Percentiles rank a stretch among this genome's conserved stretches.
Evolutionary conservation across 2,797 vertebrate species (phyloP).

Genomic region (Oryzias sinensis): DNA sequence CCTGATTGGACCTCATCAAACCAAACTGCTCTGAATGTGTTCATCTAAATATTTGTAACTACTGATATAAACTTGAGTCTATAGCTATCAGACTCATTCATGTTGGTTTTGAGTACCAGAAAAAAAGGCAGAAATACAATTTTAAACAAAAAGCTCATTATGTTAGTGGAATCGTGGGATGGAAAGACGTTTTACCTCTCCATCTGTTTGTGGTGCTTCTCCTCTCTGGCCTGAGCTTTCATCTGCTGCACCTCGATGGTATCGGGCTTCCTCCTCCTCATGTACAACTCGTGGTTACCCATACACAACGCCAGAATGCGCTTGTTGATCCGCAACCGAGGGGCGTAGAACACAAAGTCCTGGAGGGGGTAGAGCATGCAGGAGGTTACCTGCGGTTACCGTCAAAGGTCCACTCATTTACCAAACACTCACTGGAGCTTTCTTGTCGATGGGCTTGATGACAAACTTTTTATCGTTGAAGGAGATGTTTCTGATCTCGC

Average conservation of each 20-base stretch:
- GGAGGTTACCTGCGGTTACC: fast-evolving
- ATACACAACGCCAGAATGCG: constrained; percentile 96
- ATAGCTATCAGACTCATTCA: too few relatives aligned
- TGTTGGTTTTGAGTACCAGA: too few relatives aligned
- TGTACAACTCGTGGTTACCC: constrained; percentile 99
- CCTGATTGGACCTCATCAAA: too few relatives aligned
- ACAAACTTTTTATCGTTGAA: constrained; percentile 99
- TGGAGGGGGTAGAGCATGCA: constrained; percentile 33
- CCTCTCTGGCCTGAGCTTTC: constrained; percentile 96
- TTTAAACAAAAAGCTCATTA: too few relatives aligned
- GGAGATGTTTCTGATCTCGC: constrained; percentile 97
- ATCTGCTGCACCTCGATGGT: constrained; percentile 99
- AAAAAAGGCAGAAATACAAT: too few relatives aligned
- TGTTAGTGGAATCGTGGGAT: neutral
- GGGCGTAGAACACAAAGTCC: constrained; percentile 98
- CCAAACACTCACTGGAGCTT: constrained; percentile 87
- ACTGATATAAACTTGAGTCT: too few relatives aligned
- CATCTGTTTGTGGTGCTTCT: constrained; percentile 97
- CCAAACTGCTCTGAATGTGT: too few relatives aligned
- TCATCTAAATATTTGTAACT: too few relatives aligned
- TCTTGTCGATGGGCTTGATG: constrained; percentile 98
- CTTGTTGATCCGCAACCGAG: constrained; percentile 96
- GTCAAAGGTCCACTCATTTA: neutral
- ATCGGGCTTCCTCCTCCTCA: constrained; percentile 96
- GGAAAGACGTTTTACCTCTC: constrained; percentile 81